Evolutionary conservation across 2,113 vertebrate genomes (phyloP).

Genomic region (Isurus oxyrinchus): DNA sequence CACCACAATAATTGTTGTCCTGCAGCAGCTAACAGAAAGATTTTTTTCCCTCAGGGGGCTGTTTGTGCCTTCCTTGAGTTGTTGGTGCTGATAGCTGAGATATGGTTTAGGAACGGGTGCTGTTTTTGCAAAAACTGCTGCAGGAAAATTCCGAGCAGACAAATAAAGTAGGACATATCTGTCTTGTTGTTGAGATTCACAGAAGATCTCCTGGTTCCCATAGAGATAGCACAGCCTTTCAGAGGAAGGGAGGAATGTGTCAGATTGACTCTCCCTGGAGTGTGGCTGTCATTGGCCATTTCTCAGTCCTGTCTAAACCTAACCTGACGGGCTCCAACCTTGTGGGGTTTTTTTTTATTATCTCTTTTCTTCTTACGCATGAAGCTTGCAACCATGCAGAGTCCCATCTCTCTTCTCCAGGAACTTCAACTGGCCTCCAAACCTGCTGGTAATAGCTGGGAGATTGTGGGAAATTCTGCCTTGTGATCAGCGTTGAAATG

Average conservation of each 20-base stretch:
- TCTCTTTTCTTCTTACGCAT: background rate
- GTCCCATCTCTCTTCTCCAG: constrained; percentile 48
- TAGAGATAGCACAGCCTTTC: constrained; percentile 27
- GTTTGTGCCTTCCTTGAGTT: background rate
- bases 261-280: constrained; percentile 59
- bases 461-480: background rate
- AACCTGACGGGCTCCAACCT: constrained; percentile 52
- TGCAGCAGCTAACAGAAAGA: background rate
- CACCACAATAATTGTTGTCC: background rate
- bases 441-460: background rate
- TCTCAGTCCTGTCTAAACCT: constrained; percentile 53
- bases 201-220: constrained; percentile 17
- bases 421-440: background rate
- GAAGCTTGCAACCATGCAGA: constrained; percentile 23
- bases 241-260: constrained; percentile 59
- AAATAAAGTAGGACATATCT: background rate
- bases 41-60: background rate
- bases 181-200: background rate
- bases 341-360: background rate
- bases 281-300: constrained; percentile 62
- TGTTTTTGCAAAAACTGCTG: background rate
- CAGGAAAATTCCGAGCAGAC: background rate
- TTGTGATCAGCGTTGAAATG: background rate
- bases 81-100: background rate
- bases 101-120: background rate